Base-by-base conservation (phyloP, 2,113 vertebrate species). In the Megaceryle maxima region DNA sequence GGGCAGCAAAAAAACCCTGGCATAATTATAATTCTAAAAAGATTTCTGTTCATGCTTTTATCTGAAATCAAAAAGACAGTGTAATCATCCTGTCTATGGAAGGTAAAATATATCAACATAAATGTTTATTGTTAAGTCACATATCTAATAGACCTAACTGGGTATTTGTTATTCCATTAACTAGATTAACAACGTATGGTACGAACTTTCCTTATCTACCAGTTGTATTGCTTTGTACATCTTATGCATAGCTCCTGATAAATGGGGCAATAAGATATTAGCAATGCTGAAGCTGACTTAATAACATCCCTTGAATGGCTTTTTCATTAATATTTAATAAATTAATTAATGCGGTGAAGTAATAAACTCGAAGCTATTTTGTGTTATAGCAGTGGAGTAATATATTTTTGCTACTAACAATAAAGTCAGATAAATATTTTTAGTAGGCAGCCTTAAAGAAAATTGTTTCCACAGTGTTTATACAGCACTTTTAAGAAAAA, bases 251-350 rank as follows among this genome's bases (percentile, higher is more conserved):
- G 72, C 60, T 63, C 37, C 28, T 97, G 92, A 97, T 83, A 92
- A 94, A 94, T 91, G 87, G 43, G 43, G 72, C 64, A 90, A 97
- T 94, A 95, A 88, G 64, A 48, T 29, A n/a, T 88, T 96, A 96
- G 77, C 26, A 93, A 56, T 94, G 59, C 53, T 93, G 70, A 56
- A 62, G 35, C 11, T 75, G 88, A 96, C 93, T 91, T 81, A 94
- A 90, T 70, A 96, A 80, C 18, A 76, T 51, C 72, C 84, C 50
- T 97, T 62, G 78, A 96, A 95, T 92, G 16, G 22, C 25, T 93
- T 96, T 96, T 94, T 90, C 17, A 97, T 98, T 96, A 98, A 98
- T 97, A 97, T 97, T 98, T 98, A 97, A 98, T 97, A 85, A 97
- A 97, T 95, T 96, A 97, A 97, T 97, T 98, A 97, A 96, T 95